Conservation (phyloP, 1,140 invertebrate species). For the Saccostrea glomerata region DNA sequence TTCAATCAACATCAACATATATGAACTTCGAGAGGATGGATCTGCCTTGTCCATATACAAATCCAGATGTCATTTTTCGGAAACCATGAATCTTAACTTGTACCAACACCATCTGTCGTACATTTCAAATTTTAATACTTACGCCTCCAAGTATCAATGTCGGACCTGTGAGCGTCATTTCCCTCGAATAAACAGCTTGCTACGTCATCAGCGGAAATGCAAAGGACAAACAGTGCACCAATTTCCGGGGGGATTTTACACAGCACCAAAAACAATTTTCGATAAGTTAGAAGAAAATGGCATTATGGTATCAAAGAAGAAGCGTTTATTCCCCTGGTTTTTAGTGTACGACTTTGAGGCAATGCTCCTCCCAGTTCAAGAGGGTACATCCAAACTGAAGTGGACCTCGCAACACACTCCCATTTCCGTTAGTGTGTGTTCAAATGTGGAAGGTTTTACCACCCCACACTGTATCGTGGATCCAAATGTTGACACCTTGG, state of each 20-base stretch:
- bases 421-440: conserved; percentile 37
- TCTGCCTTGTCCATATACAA: conserved; percentile 42
- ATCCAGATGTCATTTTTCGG: conserved; percentile 27
- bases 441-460: conserved; percentile 38
- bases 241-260: conserved; percentile 40
- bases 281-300: conserved; percentile 50
- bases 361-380: conserved; percentile 34
- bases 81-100: conserved; percentile 43
- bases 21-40: conserved; percentile 12
- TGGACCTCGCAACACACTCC: conserved; percentile 30
- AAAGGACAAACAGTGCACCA: conserved; percentile 18
- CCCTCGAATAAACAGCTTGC: conserved; percentile 17
- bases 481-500: conserved; percentile 1
- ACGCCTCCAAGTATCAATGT: conserved; percentile 44
- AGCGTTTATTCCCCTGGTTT: conserved; percentile 45
- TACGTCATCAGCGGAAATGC: conserved; percentile 42
- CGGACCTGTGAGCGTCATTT: conserved; percentile 47
- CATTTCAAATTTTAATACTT: conserved; percentile 11
- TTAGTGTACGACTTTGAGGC: conserved; percentile 50
- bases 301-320: neutral
- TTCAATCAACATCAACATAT: conserved; percentile 34
- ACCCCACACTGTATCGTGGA: conserved; percentile 45
- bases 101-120: conserved; percentile 43
- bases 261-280: conserved; percentile 24
- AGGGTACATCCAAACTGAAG: conserved; percentile 27